Conservation (phyloP, 1,140 invertebrate species). For the Tachypleus tridentatus region DNA sequence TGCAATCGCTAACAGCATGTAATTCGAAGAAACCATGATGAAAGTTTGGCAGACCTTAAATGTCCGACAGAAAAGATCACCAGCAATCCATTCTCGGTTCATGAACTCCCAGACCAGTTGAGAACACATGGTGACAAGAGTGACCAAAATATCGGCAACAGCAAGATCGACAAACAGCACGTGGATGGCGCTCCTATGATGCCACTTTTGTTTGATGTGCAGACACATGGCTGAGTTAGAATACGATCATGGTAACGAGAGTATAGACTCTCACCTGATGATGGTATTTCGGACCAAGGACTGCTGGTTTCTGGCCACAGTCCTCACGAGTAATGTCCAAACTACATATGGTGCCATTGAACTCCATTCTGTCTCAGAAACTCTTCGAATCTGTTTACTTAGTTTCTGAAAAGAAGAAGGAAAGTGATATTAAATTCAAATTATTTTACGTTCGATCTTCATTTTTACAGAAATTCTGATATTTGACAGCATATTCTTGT, state of each 20-base stretch:
- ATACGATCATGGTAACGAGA: constrained; percentile 9
- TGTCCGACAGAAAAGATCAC: constrained; percentile 30
- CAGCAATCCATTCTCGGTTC: constrained; percentile 31
- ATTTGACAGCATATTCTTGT: too few relatives aligned
- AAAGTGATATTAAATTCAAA: too few relatives aligned
- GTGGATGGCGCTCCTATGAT: constrained; percentile 4
- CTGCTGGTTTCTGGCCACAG: neutral
- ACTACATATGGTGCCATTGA: too few relatives aligned
- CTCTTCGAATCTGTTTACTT: too few relatives aligned
- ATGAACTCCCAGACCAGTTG: constrained; percentile 35
- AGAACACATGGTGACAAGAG: constrained; percentile 28
- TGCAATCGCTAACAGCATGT: constrained; percentile 35
- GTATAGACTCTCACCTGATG: constrained; percentile 4
- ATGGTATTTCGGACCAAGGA: constrained; percentile 15
- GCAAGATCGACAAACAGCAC: constrained; percentile 33
- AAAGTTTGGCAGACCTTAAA: constrained; percentile 35
- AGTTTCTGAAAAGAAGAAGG: too few relatives aligned
- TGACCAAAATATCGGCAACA: constrained; percentile 32
- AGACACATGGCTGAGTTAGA: constrained; percentile 6
- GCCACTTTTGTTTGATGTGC: neutral
- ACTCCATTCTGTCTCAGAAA: too few relatives aligned
- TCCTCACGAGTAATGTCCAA: too few relatives aligned
- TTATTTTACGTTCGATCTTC: too few relatives aligned
- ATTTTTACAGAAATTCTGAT: too few relatives aligned
- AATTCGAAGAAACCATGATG: constrained; percentile 34